Evolutionary conservation across 2,113 vertebrate species (phyloP), one percentile per base, ranked within the genome.

Genomic region (Cololabis saira): DNA sequence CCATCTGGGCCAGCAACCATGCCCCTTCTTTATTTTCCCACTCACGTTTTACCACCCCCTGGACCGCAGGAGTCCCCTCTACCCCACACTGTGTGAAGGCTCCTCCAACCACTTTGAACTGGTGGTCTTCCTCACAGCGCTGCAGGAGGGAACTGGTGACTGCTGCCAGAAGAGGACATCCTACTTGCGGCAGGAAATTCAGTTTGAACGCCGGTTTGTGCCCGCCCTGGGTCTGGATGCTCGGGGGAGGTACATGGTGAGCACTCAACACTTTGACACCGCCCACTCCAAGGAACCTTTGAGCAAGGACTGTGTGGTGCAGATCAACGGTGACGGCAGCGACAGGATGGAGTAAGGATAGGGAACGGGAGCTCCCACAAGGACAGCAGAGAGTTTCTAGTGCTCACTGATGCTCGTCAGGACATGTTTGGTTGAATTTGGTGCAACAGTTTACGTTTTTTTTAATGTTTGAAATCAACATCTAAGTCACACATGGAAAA

Each of bases 161-260:
- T 93, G 85, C 0, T 98, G 96, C 71, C 96, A 98, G 65, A 95
- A 95, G 87, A 96, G 95, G 90, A 98, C 98, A 24, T 99, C 98
- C 55, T 99, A 98, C 62, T 90, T 98, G 16, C 92, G 94, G 0
- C 94, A 95, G 1, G 97, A 99, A 92, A 98, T 99, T 80, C 89
- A 94, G 81, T 89, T 95, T 68, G 90, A 94, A 50, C 95, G 95
- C 14, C 83, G 86, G 63, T 99, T 99, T 22, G 87, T 95, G 21
- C 80, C 95, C 0, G 88, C 94, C 22, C 60, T 95, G 48, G 92
- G 88, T 55, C 84, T 93, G 77, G 94, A 93, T 9, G 82, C 90
- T 63, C 93, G 92, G 65, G 95, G 97, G 0, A 93, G 94, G 61
- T 97, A 96, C 78, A 91, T 92, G 59, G 92, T 96, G 85, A 95